Evolutionary conservation across 2,113 vertebrate species (phyloP).

Genomic region (Numenius arquata): DNA sequence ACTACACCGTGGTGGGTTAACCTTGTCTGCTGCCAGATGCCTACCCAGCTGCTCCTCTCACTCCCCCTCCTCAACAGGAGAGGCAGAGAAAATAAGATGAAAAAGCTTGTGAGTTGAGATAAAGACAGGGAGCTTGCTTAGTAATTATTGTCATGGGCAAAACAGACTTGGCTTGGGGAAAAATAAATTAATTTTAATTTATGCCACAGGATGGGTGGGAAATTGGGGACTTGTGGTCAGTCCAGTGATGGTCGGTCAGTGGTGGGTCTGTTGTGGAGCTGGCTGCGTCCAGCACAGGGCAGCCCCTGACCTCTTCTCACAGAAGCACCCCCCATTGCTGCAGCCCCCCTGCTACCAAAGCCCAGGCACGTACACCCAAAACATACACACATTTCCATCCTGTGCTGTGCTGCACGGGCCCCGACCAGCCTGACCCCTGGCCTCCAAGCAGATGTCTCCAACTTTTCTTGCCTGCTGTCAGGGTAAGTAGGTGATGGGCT

Average conservation of each 20-base stretch:
- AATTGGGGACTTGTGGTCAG: not conserved
- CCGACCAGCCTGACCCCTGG: constrained; percentile 21
- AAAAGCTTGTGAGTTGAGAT: not conserved
- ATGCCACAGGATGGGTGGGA: not conserved
- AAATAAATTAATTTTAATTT: not conserved
- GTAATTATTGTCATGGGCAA: not conserved
- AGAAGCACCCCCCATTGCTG: not conserved
- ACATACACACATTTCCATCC: not conserved
- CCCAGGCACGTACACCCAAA: not conserved
- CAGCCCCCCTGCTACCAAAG: not conserved
- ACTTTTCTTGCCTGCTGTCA: constrained; percentile 64
- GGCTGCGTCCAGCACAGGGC: not conserved
- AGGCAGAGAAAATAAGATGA: not conserved
- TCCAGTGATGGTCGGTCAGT: not conserved
- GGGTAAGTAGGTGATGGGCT: constrained; percentile 31
- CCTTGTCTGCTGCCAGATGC: not conserved
- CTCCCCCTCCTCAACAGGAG: not conserved
- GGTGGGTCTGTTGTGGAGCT: not conserved
- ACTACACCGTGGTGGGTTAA: not conserved
- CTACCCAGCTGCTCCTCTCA: not conserved
- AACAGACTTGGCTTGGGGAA: not conserved
- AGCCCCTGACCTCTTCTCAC: not conserved
- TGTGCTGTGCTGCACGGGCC: not conserved
- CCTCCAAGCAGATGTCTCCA: constrained; percentile 55
- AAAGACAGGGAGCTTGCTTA: not conserved